phyloP scores from a whole-genome alignment of 1,140 invertebrate species.

The Geopemphigus sp. region DNA sequence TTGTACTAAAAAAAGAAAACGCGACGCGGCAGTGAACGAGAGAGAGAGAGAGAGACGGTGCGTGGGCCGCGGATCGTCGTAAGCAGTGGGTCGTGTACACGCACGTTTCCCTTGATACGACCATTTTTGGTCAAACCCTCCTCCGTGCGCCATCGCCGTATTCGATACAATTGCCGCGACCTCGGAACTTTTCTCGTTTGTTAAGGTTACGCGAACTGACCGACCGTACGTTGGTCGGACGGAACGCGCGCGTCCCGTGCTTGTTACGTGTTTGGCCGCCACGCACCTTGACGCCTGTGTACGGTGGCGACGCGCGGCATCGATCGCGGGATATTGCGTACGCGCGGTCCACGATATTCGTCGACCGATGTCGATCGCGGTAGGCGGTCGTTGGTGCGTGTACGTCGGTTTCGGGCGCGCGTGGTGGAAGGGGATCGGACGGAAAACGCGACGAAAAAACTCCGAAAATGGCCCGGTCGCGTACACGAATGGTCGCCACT shows the following conservation, averaged over 20 bases:
- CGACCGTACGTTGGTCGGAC: neutral
- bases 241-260: neutral
- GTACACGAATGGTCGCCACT: too few relatives aligned
- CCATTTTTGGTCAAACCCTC: slow-evolving; percentile 39
- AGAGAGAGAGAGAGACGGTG: neutral
- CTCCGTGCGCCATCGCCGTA: neutral
- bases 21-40: neutral
- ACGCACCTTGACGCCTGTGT: too few relatives aligned
- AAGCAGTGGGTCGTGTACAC: slow-evolving; percentile 16
- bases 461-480: too few relatives aligned
- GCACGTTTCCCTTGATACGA: slow-evolving; percentile 26
- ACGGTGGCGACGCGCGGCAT: too few relatives aligned
- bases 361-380: too few relatives aligned
- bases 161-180: neutral
- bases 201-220: neutral
- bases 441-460: too few relatives aligned
- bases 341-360: too few relatives aligned
- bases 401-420: too few relatives aligned
- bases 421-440: too few relatives aligned
- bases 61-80: neutral
- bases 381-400: too few relatives aligned
- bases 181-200: neutral
- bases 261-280: too few relatives aligned
- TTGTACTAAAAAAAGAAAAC: neutral
- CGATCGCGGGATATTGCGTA: too few relatives aligned